A percentile compares a stretch with the other conserved stretches of the same genome.
Conservation (phyloP, 2,888 invertebrate genomes). For the Ischnura elegans region DNA sequence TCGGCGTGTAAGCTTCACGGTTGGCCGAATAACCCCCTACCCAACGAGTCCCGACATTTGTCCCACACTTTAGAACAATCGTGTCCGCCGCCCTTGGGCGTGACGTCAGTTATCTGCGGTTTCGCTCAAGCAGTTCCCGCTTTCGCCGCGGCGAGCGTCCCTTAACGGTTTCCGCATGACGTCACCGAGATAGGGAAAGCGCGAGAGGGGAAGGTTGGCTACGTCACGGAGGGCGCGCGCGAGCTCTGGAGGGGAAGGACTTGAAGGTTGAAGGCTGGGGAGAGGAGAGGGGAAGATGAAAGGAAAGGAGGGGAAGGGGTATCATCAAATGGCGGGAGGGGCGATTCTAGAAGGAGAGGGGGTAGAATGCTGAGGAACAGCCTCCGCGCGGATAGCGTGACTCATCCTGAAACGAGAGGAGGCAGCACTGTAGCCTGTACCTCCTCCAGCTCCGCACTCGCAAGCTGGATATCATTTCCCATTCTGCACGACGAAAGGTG, state of each 20-base stretch:
- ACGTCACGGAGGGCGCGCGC: constrained; percentile 12
- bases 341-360: not conserved
- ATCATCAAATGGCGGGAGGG: not conserved
- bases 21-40: not conserved
- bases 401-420: constrained; percentile 29
- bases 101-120: not conserved
- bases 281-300: not conserved
- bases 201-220: constrained; percentile 1
- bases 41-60: not conserved
- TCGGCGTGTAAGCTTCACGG: not conserved
- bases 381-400: constrained; percentile 25
- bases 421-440: constrained; percentile 29
- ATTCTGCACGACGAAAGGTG: not conserved
- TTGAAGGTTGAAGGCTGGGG: not conserved
- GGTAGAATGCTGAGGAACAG: not conserved
- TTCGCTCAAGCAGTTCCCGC: not conserved
- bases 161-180: constrained; percentile 55
- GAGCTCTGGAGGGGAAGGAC: not conserved
- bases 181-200: constrained; percentile 53
- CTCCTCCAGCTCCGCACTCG: not conserved
- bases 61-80: not conserved
- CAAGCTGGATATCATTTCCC: not conserved
- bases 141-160: constrained; percentile 20
- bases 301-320: not conserved
- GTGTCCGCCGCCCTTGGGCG: constrained; percentile 18